Conservation (phyloP, 2,797 vertebrate species). For the Vultur gryphus region DNA sequence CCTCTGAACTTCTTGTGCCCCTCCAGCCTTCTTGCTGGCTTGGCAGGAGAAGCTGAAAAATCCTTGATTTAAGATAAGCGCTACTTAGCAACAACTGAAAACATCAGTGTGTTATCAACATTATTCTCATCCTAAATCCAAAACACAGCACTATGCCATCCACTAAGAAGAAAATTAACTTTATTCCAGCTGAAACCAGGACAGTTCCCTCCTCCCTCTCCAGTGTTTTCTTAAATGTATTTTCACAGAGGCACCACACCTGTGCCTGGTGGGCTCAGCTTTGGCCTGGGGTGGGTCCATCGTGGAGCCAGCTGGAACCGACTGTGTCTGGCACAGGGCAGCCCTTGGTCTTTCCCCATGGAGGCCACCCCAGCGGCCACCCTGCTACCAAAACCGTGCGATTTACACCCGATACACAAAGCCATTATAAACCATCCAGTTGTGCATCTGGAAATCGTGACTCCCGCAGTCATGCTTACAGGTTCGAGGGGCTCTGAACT, state of each 20-base stretch:
- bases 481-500: background rate
- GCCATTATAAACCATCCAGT: background rate
- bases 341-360: too few species aligned
- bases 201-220: background rate
- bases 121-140: too few species aligned
- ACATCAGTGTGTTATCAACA: too few species aligned
- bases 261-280: fast-evolving
- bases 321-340: background rate
- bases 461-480: fast-evolving
- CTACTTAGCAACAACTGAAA: too few species aligned
- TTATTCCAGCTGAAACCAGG: too few species aligned
- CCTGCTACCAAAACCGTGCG: background rate
- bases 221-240: background rate
- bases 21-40: too few species aligned
- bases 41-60: too few species aligned
- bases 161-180: too few species aligned
- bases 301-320: background rate
- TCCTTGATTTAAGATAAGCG: too few species aligned
- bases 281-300: background rate
- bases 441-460: background rate
- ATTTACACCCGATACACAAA: background rate
- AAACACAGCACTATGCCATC: too few species aligned
- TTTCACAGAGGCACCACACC: background rate
- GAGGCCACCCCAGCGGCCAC: background rate
- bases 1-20: too few species aligned